phyloP scores from a whole-genome alignment of 2,113 vertebrate species.

The Psephotus haematonotus region DNA sequence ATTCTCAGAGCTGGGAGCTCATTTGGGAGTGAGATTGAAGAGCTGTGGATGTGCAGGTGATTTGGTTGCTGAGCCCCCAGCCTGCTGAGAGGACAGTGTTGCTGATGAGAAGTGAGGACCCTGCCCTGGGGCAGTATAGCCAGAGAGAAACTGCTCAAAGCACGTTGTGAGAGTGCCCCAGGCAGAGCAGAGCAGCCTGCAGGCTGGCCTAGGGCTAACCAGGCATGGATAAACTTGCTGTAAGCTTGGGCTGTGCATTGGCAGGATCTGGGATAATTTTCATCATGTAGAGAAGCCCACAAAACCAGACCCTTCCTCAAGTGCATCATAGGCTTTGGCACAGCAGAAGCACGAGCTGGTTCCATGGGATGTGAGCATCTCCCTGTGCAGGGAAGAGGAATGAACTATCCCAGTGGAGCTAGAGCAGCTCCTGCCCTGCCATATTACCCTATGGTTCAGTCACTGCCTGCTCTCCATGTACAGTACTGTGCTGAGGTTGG shows the following conservation, averaged over 20 bases:
- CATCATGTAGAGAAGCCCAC: not conserved
- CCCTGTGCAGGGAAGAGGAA: not conserved
- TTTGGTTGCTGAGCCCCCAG: rapidly evolving
- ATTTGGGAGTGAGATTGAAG: not conserved
- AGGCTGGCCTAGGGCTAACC: not conserved
- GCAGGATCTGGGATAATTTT: not conserved
- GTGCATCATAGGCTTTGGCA: not conserved
- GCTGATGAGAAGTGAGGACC: not conserved
- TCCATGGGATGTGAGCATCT: not conserved
- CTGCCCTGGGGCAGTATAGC: not conserved
- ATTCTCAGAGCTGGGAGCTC: not conserved
- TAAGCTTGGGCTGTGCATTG: not conserved
- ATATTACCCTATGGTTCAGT: not conserved
- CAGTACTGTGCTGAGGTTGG: not conserved
- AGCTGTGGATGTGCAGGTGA: not conserved
- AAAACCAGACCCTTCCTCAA: rapidly evolving
- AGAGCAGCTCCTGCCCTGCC: not conserved
- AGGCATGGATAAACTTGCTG: rapidly evolving
- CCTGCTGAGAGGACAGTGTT: not conserved
- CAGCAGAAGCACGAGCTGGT: not conserved
- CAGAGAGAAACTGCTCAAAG: not conserved
- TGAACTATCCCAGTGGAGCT: not conserved
- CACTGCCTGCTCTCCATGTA: not conserved
- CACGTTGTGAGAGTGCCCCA: rapidly evolving
- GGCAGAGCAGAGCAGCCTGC: not conserved